Percentiles rank a stretch among this genome's conserved stretches.
Conservation (phyloP, 2,113 vertebrate genomes). For the Clupea harengus region DNA sequence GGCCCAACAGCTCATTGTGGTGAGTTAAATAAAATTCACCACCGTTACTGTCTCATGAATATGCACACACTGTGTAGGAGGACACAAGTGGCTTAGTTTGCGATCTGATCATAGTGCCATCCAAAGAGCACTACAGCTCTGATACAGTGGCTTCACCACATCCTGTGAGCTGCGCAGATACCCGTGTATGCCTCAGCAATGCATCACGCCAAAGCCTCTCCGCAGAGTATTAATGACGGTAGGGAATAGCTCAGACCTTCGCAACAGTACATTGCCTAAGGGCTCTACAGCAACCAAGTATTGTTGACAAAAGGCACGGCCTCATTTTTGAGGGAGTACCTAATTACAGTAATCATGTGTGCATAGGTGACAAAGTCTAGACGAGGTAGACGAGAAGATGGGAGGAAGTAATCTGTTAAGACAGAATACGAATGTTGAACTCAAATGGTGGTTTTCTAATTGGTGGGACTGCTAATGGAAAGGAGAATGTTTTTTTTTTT, state of each 20-base stretch:
- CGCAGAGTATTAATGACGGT: conserved; percentile 1
- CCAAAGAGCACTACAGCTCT: conserved; percentile 30
- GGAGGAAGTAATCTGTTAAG: conserved; percentile 10
- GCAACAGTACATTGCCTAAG: conserved; percentile 50
- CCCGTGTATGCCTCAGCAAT: neutral
- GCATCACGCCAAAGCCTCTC: neutral
- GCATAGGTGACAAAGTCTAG: conserved; percentile 41
- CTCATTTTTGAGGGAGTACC: conserved; percentile 53
- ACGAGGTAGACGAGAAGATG: conserved; percentile 29
- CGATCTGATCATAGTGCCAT: conserved; percentile 44
- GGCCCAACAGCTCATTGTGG: conserved; percentile 21
- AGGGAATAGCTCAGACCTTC: neutral
- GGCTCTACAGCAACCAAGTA: conserved; percentile 55
- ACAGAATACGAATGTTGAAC: conserved; percentile 14
- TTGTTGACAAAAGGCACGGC: conserved; percentile 59
- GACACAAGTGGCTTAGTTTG: conserved; percentile 47
- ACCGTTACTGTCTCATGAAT: conserved; percentile 45
- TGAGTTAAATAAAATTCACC: conserved; percentile 26
- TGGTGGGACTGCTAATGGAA: neutral
- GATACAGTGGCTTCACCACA: neutral
- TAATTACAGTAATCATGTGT: conserved; percentile 59
- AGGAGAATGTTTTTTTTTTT: neutral
- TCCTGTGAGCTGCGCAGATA: neutral
- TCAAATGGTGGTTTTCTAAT: conserved; percentile 17
- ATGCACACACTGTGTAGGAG: conserved; percentile 54